A percentile compares a stretch with the other conserved stretches of the same genome.
Evolutionary conservation across 2,888 invertebrate genomes (phyloP).

Genomic region (Plebejus anna): DNA sequence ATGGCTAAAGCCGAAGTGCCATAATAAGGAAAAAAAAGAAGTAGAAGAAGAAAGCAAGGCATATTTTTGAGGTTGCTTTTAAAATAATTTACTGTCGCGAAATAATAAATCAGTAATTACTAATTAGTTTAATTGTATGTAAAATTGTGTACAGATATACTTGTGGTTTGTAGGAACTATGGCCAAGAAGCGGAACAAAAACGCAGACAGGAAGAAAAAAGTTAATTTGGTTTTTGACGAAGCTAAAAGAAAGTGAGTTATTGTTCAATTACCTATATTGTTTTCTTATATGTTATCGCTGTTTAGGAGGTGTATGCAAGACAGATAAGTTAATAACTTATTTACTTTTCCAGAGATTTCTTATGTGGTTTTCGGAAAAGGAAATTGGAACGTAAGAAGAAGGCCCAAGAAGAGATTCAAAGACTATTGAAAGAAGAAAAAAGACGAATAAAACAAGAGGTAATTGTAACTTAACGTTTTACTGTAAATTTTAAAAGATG

Average conservation of each 20-base stretch:
- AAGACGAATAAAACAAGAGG: conserved; percentile 87
- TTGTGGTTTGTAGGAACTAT: conserved; percentile 41
- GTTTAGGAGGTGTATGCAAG: background rate
- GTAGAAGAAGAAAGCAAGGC: background rate
- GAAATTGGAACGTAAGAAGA: conserved; percentile 86
- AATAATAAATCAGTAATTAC: background rate
- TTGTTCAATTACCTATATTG: background rate
- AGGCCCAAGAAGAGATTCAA: conserved; percentile 86
- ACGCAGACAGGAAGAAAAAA: conserved; percentile 60
- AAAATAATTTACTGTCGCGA: background rate
- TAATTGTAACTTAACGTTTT: conserved; percentile 45
- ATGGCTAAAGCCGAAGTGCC: too few species aligned
- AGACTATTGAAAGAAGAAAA: conserved; percentile 86
- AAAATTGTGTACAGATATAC: background rate
- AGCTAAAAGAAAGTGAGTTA: conserved; percentile 61
- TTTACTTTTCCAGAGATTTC: conserved; percentile 82
- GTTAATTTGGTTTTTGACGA: conserved; percentile 68
- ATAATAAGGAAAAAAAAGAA: background rate
- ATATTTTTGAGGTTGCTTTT: conserved; percentile 1
- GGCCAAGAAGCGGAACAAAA: conserved; percentile 62
- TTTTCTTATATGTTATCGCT: background rate
- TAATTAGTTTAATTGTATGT: background rate
- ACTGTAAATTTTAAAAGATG: background rate
- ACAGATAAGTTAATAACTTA: background rate
- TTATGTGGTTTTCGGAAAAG: conserved; percentile 90